These are phyloP conservation scores for Melitaea cinxia DNA, from an alignment of 1,140 invertebrate genomes.

Conservation along the genomic window DNA sequence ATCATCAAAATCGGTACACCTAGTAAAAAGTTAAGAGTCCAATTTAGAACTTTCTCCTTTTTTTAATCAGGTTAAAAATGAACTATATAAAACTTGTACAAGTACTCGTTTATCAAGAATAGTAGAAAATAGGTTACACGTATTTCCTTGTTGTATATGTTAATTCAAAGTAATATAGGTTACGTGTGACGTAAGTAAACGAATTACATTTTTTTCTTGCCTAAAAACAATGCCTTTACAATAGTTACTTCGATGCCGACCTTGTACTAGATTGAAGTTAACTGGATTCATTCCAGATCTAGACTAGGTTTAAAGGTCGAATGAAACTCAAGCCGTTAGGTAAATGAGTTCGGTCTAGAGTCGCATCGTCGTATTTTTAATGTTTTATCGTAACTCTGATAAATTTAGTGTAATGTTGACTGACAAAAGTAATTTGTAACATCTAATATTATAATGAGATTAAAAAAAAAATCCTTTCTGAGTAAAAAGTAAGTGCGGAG, in stretches of 20 bases:
- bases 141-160: background rate
- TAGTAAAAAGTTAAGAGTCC: no score
- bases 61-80: no score
- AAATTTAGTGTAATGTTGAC: background rate
- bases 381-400: background rate
- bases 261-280: slow-evolving; percentile 37
- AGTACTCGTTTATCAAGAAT: no score
- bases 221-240: slow-evolving; percentile 21
- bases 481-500: no score
- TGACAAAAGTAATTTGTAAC: background rate
- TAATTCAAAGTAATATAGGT: background rate
- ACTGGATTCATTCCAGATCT: slow-evolving; percentile 35
- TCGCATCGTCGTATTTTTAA: slow-evolving; percentile 19
- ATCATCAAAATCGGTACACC: no score
- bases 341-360: slow-evolving; percentile 34
- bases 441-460: background rate
- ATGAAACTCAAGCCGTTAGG: slow-evolving; percentile 29
- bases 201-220: background rate
- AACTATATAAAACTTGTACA: no score
- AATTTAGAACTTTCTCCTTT: no score
- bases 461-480: background rate
- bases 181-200: background rate
- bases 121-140: no score
- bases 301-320: slow-evolving; percentile 27
- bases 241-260: slow-evolving; percentile 19